Conservation (phyloP, 2,888 invertebrate species). For the Chromoteleia sp. region DNA sequence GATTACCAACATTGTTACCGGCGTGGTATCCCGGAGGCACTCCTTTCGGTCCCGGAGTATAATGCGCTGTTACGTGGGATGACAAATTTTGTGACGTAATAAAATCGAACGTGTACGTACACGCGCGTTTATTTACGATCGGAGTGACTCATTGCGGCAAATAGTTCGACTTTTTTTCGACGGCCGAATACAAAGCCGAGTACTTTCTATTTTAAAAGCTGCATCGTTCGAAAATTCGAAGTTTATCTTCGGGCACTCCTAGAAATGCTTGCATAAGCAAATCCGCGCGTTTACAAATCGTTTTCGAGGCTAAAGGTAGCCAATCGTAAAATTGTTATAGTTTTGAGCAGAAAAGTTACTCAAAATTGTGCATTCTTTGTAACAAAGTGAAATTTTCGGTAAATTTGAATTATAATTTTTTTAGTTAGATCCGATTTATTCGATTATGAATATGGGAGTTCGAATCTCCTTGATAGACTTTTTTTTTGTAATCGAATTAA, state of each 20-base stretch:
- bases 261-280: constrained; percentile 39
- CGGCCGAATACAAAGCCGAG: background rate
- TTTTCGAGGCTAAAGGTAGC: background rate
- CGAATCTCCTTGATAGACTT: no score
- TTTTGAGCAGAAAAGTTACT: background rate
- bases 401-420: no score
- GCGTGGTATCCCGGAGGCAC: constrained; percentile 43
- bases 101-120: constrained; percentile 5
- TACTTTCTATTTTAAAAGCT: constrained; percentile 25
- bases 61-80: constrained; percentile 57
- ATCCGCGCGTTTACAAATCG: background rate
- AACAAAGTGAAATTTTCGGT: no score
- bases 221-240: background rate
- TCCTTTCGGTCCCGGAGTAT: constrained; percentile 56
- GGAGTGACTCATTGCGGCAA: constrained; percentile 39
- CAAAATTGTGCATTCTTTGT: no score
- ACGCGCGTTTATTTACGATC: constrained; percentile 9
- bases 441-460: no score
- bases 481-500: no score
- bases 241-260: constrained; percentile 37
- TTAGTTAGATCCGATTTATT: no score
- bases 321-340: background rate
- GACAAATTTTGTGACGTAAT: constrained; percentile 61
- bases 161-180: constrained; percentile 10
- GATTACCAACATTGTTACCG: constrained; percentile 57